Percentiles rank a stretch among this genome's conserved stretches.
phyloP scores from a whole-genome alignment of 2,113 vertebrate species.

The Podarcis muralis region DNA sequence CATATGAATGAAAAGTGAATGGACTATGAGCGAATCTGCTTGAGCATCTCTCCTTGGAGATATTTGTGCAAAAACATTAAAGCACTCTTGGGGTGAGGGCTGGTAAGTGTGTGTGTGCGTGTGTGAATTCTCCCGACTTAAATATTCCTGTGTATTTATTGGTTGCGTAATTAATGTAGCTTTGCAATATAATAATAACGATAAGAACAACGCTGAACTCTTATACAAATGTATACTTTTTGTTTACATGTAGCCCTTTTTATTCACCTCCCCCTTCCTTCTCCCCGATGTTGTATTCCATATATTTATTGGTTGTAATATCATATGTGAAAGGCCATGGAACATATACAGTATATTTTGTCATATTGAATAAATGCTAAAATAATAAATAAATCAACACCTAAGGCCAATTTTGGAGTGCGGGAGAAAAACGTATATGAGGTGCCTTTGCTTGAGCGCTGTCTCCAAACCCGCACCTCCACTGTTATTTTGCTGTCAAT shows the following conservation, averaged over 20 bases:
- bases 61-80: constrained; percentile 40
- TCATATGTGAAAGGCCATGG: constrained; percentile 57
- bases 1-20: constrained; percentile 54
- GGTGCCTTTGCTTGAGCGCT: not conserved
- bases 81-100: constrained; percentile 23
- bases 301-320: constrained; percentile 75
- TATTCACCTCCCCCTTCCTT: constrained; percentile 29
- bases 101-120: not conserved
- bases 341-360: constrained; percentile 75
- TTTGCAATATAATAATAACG: constrained; percentile 6
- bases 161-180: constrained; percentile 56
- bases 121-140: constrained; percentile 20
- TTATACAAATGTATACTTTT: constrained; percentile 54
- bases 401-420: not conserved
- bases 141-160: constrained; percentile 71
- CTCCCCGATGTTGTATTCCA: constrained; percentile 36
- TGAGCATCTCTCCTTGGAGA: constrained; percentile 34
- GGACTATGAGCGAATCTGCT: constrained; percentile 33
- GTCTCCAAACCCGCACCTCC: not conserved
- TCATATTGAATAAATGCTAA: constrained; percentile 75
- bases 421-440: not conserved
- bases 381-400: constrained; percentile 29
- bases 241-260: constrained; percentile 52
- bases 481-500: not conserved
- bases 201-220: constrained; percentile 35